phyloP scores from a whole-genome alignment of 1,140 invertebrate genomes.

The Lutraria rhynchaena region DNA sequence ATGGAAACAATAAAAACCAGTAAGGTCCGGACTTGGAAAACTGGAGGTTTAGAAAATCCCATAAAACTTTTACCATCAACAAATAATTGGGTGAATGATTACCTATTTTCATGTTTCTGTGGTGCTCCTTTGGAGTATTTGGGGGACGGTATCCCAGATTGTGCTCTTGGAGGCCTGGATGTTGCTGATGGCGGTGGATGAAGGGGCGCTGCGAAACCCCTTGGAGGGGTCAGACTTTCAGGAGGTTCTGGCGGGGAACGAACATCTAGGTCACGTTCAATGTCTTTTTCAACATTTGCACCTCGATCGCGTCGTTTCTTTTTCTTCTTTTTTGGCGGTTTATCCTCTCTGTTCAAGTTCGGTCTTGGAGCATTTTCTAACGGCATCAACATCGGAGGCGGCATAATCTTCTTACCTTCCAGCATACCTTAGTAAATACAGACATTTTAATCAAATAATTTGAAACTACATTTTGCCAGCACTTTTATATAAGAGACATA shows the following conservation, averaged over 20 bases:
- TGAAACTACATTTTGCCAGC: too few relatives aligned
- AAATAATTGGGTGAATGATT: too few relatives aligned
- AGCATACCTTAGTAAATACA: constrained; percentile 63
- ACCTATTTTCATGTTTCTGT: constrained; percentile 65
- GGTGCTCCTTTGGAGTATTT: constrained; percentile 73
- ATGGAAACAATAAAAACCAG: too few relatives aligned
- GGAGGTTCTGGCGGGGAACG: constrained; percentile 72
- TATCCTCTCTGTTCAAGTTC: constrained; percentile 61
- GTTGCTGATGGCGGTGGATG: constrained; percentile 73
- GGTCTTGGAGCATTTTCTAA: constrained; percentile 76
- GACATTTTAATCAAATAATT: too few relatives aligned
- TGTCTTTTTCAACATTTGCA: constrained; percentile 65
- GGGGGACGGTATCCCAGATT: constrained; percentile 67
- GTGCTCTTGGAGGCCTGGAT: constrained; percentile 62
- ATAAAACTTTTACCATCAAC: too few relatives aligned
- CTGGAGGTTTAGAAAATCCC: too few relatives aligned
- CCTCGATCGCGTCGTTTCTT: constrained; percentile 66
- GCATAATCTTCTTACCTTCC: constrained; percentile 71
- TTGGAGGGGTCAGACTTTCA: constrained; percentile 69
- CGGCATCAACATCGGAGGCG: constrained; percentile 74
- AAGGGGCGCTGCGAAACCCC: constrained; percentile 75
- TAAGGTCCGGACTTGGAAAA: too few relatives aligned
- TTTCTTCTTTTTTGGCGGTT: constrained; percentile 72
- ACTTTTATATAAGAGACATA: too few relatives aligned
- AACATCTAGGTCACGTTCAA: constrained; percentile 65